Evolutionary conservation across 2,888 invertebrate genomes (phyloP).

Genomic region (Portevinia maculata): DNA sequence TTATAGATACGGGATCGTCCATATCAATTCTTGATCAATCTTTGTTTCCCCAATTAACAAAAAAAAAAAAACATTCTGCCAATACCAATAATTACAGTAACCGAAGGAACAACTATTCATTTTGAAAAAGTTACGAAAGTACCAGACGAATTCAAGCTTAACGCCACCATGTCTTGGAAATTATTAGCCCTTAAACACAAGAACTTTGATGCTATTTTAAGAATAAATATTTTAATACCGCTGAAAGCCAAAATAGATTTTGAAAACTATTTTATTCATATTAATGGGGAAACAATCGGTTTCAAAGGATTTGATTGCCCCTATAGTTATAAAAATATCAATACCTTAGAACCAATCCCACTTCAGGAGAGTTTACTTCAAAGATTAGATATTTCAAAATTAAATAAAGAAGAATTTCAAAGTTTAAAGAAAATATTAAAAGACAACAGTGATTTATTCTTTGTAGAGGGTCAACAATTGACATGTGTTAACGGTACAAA

Average conservation of each 20-base stretch:
- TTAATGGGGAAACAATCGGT: constrained; percentile 9
- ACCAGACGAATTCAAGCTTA: constrained; percentile 28
- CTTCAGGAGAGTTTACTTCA: too few relatives aligned
- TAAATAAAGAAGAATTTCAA: too few relatives aligned
- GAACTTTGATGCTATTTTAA: constrained; percentile 19
- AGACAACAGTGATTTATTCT: too few relatives aligned
- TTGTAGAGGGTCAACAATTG: too few relatives aligned
- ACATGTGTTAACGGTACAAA: too few relatives aligned
- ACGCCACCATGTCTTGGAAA: constrained; percentile 18
- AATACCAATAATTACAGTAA: constrained; percentile 21
- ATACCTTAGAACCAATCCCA: too few relatives aligned
- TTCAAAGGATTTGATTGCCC: constrained; percentile 25
- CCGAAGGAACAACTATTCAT: constrained; percentile 6
- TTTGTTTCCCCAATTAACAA: constrained; percentile 9
- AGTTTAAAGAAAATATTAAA: too few relatives aligned
- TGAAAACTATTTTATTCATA: constrained; percentile 9
- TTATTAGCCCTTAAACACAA: constrained; percentile 16
- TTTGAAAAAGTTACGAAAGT: constrained; percentile 25
- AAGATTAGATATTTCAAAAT: too few relatives aligned
- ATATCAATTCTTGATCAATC: constrained; percentile 21
- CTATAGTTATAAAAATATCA: constrained; percentile 26
- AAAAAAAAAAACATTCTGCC: constrained; percentile 4
- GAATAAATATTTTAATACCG: constrained; percentile 24
- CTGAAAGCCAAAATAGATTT: constrained; percentile 22
- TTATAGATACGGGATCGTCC: constrained; percentile 33